A percentile compares a stretch with the other conserved stretches of the same genome.
Evolutionary conservation across 2,888 invertebrate genomes (phyloP).

Genomic region (Helleia helle): DNA sequence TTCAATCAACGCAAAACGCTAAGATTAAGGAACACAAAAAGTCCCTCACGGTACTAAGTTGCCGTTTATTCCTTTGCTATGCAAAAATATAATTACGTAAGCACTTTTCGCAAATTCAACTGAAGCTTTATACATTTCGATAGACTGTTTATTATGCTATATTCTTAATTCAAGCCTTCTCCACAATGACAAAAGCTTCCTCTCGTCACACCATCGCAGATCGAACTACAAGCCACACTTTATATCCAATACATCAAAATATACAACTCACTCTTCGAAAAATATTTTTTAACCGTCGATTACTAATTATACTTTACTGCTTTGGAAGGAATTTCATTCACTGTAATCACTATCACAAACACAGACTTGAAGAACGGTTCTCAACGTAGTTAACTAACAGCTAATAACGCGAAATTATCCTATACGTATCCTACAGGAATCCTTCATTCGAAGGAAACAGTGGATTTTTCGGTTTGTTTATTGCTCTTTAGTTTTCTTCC

Average conservation of each 20-base stretch:
- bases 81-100: constrained; percentile 4
- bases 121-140: constrained; percentile 3
- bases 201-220: constrained; percentile 1
- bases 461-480: constrained; percentile 46
- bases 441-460: constrained; percentile 57
- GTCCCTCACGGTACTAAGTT: too few species aligned
- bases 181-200: constrained; percentile 3
- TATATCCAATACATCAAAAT: constrained; percentile 65
- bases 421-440: constrained; percentile 39
- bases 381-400: constrained; percentile 59
- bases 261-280: constrained; percentile 42
- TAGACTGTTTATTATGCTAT: constrained; percentile 2
- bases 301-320: constrained; percentile 19
- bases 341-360: constrained; percentile 22
- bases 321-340: constrained; percentile 34
- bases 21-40: too few species aligned
- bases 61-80: too few species aligned
- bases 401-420: constrained; percentile 59
- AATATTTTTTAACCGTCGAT: constrained; percentile 32
- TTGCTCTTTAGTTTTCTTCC: constrained; percentile 34
- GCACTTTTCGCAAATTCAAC: not conserved
- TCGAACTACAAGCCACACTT: constrained; percentile 54
- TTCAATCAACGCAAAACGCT: too few species aligned
- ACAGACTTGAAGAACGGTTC: constrained; percentile 32
- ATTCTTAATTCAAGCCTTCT: constrained; percentile 4